These are phyloP conservation scores for Lamellibrachia luymesi DNA, from an alignment of 1,140 invertebrate species.

Conservation along the genomic window DNA sequence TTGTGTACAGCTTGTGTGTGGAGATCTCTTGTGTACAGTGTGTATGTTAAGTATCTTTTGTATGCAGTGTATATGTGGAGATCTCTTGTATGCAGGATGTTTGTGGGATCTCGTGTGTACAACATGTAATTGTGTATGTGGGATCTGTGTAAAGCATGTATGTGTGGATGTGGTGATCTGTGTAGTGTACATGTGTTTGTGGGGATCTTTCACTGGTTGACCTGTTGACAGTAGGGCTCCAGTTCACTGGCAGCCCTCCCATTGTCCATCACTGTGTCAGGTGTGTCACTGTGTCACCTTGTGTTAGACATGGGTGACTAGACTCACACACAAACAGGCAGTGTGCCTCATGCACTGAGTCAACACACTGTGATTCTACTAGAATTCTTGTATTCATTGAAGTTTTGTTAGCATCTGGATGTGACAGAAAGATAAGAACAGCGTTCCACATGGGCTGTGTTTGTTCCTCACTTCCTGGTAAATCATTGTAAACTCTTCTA, in stretches of 20 bases:
- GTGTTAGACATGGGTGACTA: background rate
- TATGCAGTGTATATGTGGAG: background rate
- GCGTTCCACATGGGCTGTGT: background rate
- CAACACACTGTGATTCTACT: background rate
- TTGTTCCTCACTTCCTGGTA: background rate
- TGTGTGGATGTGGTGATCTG: background rate
- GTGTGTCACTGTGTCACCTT: background rate
- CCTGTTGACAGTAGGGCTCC: background rate
- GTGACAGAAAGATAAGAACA: background rate
- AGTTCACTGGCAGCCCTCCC: background rate
- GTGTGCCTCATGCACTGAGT: background rate
- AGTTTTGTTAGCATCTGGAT: background rate
- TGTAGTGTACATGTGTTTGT: background rate
- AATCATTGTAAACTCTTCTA: background rate
- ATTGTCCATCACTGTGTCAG: background rate
- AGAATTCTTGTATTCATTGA: background rate
- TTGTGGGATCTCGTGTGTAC: background rate
- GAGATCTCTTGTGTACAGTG: background rate
- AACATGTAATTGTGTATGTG: background rate
- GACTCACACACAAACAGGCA: background rate
- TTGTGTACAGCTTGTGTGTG: background rate
- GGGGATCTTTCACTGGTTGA: background rate
- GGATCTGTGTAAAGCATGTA: no score
- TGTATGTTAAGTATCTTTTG: background rate
- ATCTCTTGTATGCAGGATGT: background rate